These are phyloP conservation scores for Cistogaster globosa DNA, from an alignment of 2,888 invertebrate species.

Conservation along the genomic window DNA sequence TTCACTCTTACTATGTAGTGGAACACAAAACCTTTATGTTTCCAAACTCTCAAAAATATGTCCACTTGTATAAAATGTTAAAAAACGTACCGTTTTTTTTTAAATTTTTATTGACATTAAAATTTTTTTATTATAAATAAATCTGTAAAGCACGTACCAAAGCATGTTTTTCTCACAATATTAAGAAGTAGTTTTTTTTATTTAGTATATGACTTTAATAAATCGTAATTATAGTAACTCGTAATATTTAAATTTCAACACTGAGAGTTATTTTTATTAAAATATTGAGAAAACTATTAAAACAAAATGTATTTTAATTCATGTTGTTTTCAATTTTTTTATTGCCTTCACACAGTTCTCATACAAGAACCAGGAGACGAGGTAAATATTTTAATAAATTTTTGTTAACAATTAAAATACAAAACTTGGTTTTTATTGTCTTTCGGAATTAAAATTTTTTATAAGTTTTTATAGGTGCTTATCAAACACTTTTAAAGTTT, in stretches of 20 bases:
- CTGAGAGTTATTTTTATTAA: too few relatives aligned
- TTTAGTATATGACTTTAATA: neutral
- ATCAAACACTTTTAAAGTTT: too few relatives aligned
- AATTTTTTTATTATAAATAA: neutral
- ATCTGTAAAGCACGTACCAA: constrained; percentile 37
- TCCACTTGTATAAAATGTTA: too few relatives aligned
- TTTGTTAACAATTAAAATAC: neutral
- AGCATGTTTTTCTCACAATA: constrained; percentile 47
- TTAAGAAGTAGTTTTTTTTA: constrained; percentile 1
- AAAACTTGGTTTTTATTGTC: neutral
- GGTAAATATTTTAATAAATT: constrained; percentile 75
- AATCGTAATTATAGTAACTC: constrained; percentile 4
- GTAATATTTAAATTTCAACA: constrained; percentile 28
- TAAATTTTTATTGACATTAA: neutral
- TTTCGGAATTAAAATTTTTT: too few relatives aligned
- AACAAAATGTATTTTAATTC: constrained; percentile 40
- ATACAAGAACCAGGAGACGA: constrained; percentile 81
- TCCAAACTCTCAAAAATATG: too few relatives aligned
- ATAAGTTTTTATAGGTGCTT: too few relatives aligned
- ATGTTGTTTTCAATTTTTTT: constrained; percentile 69
- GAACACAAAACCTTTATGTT: too few relatives aligned
- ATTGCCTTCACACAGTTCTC: constrained; percentile 79
- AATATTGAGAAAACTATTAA: neutral
- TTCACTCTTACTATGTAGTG: too few relatives aligned
- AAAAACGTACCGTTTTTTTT: too few relatives aligned